Percentiles rank a stretch among this genome's conserved stretches.
phyloP scores from a whole-genome alignment of 2,888 invertebrate species.

The Rhodophaea formosa region DNA sequence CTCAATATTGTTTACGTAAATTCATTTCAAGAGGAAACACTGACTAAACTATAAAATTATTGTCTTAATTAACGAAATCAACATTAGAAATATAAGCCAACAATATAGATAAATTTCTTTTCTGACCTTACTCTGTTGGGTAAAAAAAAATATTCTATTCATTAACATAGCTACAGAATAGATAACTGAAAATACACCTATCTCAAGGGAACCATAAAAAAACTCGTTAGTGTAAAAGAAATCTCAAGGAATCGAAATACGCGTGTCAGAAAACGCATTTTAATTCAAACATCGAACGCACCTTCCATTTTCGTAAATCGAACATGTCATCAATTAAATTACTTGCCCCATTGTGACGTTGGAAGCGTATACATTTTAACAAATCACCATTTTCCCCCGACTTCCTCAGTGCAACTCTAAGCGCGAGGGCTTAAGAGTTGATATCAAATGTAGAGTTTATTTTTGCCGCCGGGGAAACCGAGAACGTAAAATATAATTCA shows the following conservation, averaged over 20 bases:
- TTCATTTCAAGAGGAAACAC: no score
- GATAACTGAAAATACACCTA: no score
- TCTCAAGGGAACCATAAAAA: neutral
- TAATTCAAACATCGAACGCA: slow-evolving; percentile 43
- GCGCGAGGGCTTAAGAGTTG: slow-evolving; percentile 20
- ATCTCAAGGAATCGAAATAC: slow-evolving; percentile 17
- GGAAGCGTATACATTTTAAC: slow-evolving; percentile 32
- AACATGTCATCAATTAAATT: slow-evolving; percentile 79
- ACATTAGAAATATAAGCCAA: no score
- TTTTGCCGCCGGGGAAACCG: slow-evolving; percentile 22
- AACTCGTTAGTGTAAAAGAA: neutral
- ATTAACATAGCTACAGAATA: no score
- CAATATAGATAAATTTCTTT: no score
- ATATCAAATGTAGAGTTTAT: slow-evolving; percentile 12
- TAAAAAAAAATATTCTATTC: no score
- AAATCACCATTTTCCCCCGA: slow-evolving; percentile 11
- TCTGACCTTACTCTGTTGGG: no score
- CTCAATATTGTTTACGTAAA: no score
- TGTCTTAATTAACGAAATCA: no score
- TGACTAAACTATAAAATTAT: no score
- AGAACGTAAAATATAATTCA: no score
- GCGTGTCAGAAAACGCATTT: slow-evolving; percentile 28
- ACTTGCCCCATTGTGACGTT: slow-evolving; percentile 66
- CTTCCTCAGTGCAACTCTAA: slow-evolving; percentile 24
- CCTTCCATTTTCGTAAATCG: slow-evolving; percentile 72